Base-by-base conservation (phyloP, 2,888 invertebrate species). In the Selenia dentaria region DNA sequence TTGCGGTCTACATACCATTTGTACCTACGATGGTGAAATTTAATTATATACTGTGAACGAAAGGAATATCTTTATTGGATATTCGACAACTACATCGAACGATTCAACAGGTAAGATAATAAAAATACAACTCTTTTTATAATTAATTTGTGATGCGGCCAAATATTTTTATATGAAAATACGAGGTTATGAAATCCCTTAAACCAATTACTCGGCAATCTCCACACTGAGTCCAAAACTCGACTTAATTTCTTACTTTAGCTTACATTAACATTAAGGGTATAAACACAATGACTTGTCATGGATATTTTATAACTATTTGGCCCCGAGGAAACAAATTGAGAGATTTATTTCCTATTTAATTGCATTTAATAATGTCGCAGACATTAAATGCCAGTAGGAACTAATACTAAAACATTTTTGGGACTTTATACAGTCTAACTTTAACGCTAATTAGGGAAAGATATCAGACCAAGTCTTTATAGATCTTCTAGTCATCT, bases 241-340 rank as follows among this genome's bases (percentile, higher is more conserved):
- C 64, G 33, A 42, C 26, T 13, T 37, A 5, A 13, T 27, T 31
- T 27, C 40, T 29, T 46, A 46, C 29, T 28, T 8, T 31, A 29
- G 13, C 33, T 18, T 38, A 41, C 25, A 35, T 9, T 64, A 61
- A 55, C 57, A 61, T 51, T 51, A 63, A 56, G 58, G 60, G 49
- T 66, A 63, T 67, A 71, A 70, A 79, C 67, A 68, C 75, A 76
- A 75, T 83, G 83, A 83, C 83, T 86, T 84, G 87, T 88, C 87
- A 87, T 88, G 88, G 87, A 83, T 79, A 70, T 74, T 47, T 70
- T 44, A 57, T 75, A 84, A 68, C 83, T 88, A 88, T 86, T 88
- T 88, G 88, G 88, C 87, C 88, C 88, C 88, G 33, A 79, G 74
- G 79, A 84, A 87, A 85, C 72, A 70, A 80, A 78, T 78, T 24